Percentiles rank a stretch among this genome's conserved stretches.
phyloP scores from a whole-genome alignment of 1,140 invertebrate species.

The Coenobita brevimanus region DNA sequence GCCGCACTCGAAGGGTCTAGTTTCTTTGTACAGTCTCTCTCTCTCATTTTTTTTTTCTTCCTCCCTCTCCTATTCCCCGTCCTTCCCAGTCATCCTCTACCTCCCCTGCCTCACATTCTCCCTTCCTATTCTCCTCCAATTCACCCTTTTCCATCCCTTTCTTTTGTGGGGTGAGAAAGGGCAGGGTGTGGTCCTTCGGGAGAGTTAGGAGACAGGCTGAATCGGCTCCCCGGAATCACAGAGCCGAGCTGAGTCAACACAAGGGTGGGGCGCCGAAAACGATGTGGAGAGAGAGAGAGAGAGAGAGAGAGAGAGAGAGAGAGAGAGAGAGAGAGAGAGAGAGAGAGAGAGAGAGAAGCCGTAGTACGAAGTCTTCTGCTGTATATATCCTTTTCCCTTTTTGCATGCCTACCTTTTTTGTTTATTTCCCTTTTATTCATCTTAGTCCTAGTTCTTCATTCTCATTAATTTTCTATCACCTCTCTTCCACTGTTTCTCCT shows the following conservation, averaged over 20 bases:
- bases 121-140: background rate
- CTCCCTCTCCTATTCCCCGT: background rate
- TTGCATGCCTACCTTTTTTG: no score
- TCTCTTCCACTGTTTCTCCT: no score
- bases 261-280: background rate
- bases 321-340: background rate
- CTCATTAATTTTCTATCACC: no score
- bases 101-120: background rate
- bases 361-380: background rate
- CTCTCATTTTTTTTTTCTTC: background rate
- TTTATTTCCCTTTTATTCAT: no score
- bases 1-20: no score
- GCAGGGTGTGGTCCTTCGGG: no score
- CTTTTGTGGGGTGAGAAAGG: no score
- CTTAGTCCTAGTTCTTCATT: no score
- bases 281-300: conserved; percentile 15
- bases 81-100: background rate
- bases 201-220: no score
- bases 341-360: background rate
- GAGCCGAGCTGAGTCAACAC: no score
- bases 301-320: conserved; percentile 1
- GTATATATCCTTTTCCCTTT: no score
- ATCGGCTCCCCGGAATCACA: no score
- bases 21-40: background rate
- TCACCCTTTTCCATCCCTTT: background rate